A percentile compares a stretch with the other conserved stretches of the same genome.
Conservation (phyloP, 2,797 vertebrate genomes). For the Fundulus diaphanus region DNA sequence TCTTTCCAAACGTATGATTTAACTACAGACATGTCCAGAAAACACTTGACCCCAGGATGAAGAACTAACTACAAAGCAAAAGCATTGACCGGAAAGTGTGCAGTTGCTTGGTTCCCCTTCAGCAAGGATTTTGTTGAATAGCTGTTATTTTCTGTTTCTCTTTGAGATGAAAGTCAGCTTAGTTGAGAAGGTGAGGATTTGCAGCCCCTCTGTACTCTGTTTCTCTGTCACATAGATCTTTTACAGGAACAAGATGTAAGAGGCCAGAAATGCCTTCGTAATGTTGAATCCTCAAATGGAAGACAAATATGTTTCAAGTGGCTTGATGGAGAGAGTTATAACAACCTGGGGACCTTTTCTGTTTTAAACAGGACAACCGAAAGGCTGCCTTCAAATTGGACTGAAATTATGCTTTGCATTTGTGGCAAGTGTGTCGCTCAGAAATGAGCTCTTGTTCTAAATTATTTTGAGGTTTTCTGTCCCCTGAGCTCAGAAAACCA, state of each 20-base stretch:
- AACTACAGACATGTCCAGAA: neutral
- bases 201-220: conserved; percentile 26
- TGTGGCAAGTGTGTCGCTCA: conserved; percentile 44
- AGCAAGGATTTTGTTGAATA: conserved; percentile 52
- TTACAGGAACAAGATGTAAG: conserved; percentile 17
- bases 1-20: neutral
- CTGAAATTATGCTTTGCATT: conserved; percentile 29
- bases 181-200: conserved; percentile 23
- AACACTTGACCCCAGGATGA: conserved; percentile 12
- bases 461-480: conserved; percentile 64
- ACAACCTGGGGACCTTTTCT: conserved; percentile 21
- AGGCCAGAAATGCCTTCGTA: conserved; percentile 7
- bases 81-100: conserved; percentile 27
- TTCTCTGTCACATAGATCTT: conserved; percentile 17
- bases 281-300: conserved; percentile 9
- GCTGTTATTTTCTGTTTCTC: conserved; percentile 55
- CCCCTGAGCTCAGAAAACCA: conserved; percentile 46
- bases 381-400: conserved; percentile 39
- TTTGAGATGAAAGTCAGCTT: conserved; percentile 34
- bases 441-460: conserved; percentile 49
- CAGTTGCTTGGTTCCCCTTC: conserved; percentile 49
- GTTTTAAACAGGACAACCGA: conserved; percentile 35
- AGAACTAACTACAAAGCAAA: conserved; percentile 9
- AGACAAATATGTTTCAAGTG: conserved; percentile 10
- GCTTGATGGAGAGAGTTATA: conserved; percentile 22